These are phyloP conservation scores for Phylloscopus trochilus DNA, from an alignment of 2,113 vertebrate genomes.

Conservation along the genomic window DNA sequence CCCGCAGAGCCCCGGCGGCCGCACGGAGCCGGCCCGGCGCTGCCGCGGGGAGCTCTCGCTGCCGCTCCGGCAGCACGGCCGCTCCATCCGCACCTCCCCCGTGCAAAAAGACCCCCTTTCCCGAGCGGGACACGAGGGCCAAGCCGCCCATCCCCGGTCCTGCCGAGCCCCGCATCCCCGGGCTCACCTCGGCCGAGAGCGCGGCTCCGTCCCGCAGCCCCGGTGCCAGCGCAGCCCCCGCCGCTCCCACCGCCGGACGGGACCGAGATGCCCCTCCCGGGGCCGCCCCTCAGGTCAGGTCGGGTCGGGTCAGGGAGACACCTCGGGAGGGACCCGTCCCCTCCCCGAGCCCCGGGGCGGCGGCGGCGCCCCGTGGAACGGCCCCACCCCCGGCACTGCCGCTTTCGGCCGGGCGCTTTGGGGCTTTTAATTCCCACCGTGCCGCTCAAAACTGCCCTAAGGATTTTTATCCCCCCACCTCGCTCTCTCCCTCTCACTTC, in stretches of 20 bases:
- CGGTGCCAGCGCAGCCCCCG: background rate
- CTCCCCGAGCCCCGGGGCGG: background rate
- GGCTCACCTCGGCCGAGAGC: background rate
- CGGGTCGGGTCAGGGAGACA: too few species aligned
- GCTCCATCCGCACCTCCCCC: background rate
- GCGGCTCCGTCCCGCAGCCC: background rate
- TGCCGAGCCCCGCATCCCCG: background rate
- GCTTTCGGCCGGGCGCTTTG: background rate
- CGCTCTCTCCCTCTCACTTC: background rate
- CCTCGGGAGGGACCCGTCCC: background rate
- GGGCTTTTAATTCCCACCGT: background rate
- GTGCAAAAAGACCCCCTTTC: background rate
- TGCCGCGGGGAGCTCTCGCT: background rate
- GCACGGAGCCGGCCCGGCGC: background rate
- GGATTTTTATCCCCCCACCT: accelerated
- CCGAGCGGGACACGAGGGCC: background rate
- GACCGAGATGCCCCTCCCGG: background rate
- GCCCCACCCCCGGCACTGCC: background rate
- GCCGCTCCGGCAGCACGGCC: background rate
- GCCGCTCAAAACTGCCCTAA: accelerated
- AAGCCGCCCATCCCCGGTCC: background rate
- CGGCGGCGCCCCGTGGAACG: background rate
- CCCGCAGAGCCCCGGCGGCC: background rate
- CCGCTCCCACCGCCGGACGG: background rate
- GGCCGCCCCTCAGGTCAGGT: background rate